These are phyloP conservation scores for Zootermopsis nevadensis DNA, from an alignment of 2,888 invertebrate genomes.

Conservation along the genomic window DNA sequence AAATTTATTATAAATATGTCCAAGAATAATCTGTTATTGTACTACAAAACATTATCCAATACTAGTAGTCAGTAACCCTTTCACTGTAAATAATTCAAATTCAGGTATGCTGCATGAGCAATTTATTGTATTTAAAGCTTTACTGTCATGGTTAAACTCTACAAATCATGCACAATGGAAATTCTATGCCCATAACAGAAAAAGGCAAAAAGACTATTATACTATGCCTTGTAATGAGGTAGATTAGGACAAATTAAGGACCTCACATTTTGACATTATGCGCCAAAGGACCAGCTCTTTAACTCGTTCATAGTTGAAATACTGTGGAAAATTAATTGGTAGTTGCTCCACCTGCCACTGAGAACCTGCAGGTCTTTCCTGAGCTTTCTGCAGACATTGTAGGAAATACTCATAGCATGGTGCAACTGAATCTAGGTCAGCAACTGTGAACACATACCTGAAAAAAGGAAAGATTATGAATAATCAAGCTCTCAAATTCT, in stretches of 20 bases:
- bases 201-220: neutral
- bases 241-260: neutral
- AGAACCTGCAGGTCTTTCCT: slow-evolving; percentile 62
- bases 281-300: slow-evolving; percentile 82
- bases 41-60: too few relatives aligned
- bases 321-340: slow-evolving; percentile 79
- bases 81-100: too few relatives aligned
- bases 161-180: neutral
- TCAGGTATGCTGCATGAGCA: too few relatives aligned
- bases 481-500: too few relatives aligned
- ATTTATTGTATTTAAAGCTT: too few relatives aligned
- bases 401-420: slow-evolving; percentile 90
- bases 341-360: slow-evolving; percentile 73
- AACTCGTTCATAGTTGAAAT: slow-evolving; percentile 83
- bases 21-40: too few relatives aligned
- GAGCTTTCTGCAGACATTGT: slow-evolving; percentile 67
- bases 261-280: slow-evolving; percentile 61
- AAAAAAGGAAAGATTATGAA: slow-evolving; percentile 41
- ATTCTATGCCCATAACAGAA: neutral
- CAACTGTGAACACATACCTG: slow-evolving; percentile 84
- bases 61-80: too few relatives aligned
- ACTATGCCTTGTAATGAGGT: neutral
- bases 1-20: too few relatives aligned
- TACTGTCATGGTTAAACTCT: too few relatives aligned
- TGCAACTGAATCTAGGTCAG: slow-evolving; percentile 83